These are phyloP conservation scores for Aulostomus chinensis DNA, from an alignment of 2,797 vertebrate genomes.

Conservation along the genomic window DNA sequence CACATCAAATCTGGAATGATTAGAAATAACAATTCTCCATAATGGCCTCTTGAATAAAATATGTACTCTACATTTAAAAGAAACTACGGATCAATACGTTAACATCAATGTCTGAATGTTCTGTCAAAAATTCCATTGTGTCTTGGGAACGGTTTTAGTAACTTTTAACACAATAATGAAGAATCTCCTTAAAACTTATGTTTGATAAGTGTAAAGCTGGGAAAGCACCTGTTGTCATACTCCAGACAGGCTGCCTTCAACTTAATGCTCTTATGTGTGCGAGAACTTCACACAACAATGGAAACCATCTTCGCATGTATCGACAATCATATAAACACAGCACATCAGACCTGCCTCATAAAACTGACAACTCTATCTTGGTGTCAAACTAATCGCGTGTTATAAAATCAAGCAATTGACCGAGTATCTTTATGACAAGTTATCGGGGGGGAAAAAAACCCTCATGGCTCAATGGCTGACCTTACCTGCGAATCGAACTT, in stretches of 20 bases:
- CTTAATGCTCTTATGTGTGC: constrained; percentile 61
- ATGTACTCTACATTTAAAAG: constrained; percentile 17
- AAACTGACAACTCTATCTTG: too few species aligned
- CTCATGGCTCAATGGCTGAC: not conserved
- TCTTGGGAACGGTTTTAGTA: too few species aligned
- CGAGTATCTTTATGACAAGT: too few species aligned
- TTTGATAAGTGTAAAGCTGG: not conserved
- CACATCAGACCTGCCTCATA: too few species aligned
- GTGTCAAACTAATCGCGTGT: too few species aligned
- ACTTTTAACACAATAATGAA: not conserved
- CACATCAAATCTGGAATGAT: not conserved
- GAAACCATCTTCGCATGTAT: constrained; percentile 33
- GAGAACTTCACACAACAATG: constrained; percentile 56
- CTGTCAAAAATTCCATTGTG: too few species aligned
- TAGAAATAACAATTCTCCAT: too few species aligned
- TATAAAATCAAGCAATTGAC: too few species aligned
- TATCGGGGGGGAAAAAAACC: constrained; percentile 9
- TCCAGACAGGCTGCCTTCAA: constrained; percentile 34
- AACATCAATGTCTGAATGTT: not conserved
- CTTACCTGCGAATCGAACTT: constrained; percentile 66
- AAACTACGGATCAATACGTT: not conserved
- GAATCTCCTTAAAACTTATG: not conserved
- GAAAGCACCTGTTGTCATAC: constrained; percentile 67
- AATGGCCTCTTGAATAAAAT: too few species aligned
- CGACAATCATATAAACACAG: constrained; percentile 13